These are phyloP conservation scores for Oncorhynchus masou DNA, from an alignment of 2,113 vertebrate genomes.

Conservation along the genomic window DNA sequence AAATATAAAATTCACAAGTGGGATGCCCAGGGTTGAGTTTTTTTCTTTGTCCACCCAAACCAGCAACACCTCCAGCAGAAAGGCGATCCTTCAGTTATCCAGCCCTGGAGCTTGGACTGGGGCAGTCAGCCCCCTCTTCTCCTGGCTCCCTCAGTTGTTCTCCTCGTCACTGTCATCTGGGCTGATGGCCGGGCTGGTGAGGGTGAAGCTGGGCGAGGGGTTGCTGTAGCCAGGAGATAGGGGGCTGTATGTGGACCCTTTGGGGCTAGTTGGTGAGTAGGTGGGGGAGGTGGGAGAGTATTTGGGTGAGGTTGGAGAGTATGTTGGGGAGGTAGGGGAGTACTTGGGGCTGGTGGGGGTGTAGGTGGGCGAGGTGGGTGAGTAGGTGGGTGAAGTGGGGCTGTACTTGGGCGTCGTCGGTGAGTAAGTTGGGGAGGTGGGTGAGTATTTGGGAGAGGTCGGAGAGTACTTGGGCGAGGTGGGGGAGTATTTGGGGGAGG, in stretches of 20 bases:
- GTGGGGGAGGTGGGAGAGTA: slow-evolving; percentile 87
- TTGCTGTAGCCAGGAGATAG: slow-evolving; percentile 84
- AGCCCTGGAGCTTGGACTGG: neutral
- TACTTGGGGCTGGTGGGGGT: slow-evolving; percentile 83
- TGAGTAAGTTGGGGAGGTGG: slow-evolving; percentile 86
- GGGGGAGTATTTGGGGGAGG: slow-evolving; percentile 80
- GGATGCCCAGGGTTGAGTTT: slow-evolving; percentile 21
- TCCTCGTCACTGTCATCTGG: slow-evolving; percentile 91
- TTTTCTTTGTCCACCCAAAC: slow-evolving; percentile 23
- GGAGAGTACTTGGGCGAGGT: slow-evolving; percentile 86
- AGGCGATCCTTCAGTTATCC: slow-evolving; percentile 53
- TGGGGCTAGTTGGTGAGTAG: slow-evolving; percentile 86
- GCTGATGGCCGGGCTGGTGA: slow-evolving; percentile 86
- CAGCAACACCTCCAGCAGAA: slow-evolving; percentile 23
- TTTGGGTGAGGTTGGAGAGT: slow-evolving; percentile 85
- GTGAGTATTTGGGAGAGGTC: slow-evolving; percentile 84
- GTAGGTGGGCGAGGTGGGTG: slow-evolving; percentile 73
- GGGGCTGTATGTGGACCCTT: slow-evolving; percentile 85
- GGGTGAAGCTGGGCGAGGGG: slow-evolving; percentile 84
- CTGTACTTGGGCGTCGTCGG: slow-evolving; percentile 83
- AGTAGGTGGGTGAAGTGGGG: slow-evolving; percentile 79
- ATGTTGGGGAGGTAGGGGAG: slow-evolving; percentile 82
- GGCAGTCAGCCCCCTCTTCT: slow-evolving; percentile 31
- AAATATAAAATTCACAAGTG: slow-evolving; percentile 26
- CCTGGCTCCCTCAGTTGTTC: slow-evolving; percentile 74